Conservation (phyloP, 2,113 vertebrate genomes). For the Herpailurus yagouaroundi region DNA sequence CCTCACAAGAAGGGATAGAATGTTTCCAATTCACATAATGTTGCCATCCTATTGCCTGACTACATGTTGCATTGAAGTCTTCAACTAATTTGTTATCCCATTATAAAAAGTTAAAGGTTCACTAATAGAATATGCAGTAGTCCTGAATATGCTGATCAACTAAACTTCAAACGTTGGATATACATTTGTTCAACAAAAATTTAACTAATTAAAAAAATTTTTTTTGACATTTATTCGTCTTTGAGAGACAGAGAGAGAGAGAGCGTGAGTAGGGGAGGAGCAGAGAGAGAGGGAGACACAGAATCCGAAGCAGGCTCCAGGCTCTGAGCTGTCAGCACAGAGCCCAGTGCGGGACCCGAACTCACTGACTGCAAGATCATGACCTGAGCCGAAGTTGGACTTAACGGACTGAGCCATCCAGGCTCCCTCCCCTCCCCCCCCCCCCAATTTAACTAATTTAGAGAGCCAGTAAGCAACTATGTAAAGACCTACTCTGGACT, state of each 20-base stretch:
- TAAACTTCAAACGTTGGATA: not conserved
- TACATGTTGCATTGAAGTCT: not conserved
- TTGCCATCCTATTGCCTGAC: not conserved
- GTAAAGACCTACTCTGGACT: not conserved
- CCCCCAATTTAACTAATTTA: not conserved
- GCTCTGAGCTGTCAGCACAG: too few species aligned
- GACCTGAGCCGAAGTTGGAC: too few species aligned
- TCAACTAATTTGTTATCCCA: not conserved
- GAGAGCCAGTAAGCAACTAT: not conserved
- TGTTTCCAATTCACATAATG: not conserved
- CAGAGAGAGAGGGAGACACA: too few species aligned
- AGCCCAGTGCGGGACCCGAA: too few species aligned
- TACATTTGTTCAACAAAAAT: not conserved
- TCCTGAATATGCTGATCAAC: not conserved
- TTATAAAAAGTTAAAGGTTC: not conserved
- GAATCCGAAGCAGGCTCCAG: too few species aligned
- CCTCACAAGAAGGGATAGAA: not conserved
- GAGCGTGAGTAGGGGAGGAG: too few species aligned
- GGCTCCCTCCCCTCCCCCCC: too few species aligned
- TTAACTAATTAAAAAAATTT: not conserved
- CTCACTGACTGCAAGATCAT: too few species aligned
- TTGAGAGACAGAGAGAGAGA: too few species aligned
- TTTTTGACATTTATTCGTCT: too few species aligned
- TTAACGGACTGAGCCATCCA: too few species aligned
- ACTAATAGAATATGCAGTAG: not conserved